Conservation (phyloP, 2,888 invertebrate genomes). For the Micoletzkya japonica region DNA sequence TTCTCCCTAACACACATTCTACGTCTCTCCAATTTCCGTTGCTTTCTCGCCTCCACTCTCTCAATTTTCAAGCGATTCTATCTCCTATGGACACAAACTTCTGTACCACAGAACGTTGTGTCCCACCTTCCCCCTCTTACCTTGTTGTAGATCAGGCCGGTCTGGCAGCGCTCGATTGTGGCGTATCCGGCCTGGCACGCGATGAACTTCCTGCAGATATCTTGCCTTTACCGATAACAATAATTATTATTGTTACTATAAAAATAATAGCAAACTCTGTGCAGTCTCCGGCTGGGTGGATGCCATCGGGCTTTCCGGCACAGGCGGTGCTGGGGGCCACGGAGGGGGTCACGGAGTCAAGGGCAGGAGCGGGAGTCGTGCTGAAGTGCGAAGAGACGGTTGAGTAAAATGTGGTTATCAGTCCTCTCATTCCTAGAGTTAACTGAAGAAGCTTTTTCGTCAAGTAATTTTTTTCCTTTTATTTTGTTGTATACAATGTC, state of each 20-base stretch:
- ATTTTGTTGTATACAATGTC: no score
- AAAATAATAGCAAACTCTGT: not conserved
- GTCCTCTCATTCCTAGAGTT: no score
- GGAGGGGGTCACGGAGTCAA: not conserved
- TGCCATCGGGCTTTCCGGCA: conserved; percentile 17
- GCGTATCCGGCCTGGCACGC: conserved; percentile 17
- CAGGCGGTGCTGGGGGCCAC: not conserved
- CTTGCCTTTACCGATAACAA: no score
- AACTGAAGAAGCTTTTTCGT: no score
- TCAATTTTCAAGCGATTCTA: not conserved
- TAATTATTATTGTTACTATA: not conserved
- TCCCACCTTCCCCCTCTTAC: no score
- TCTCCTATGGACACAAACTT: no score
- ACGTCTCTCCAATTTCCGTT: not conserved
- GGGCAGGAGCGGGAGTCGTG: conserved; percentile 4
- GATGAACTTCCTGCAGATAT: conserved; percentile 8
- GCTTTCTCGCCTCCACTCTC: not conserved
- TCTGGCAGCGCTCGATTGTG: not conserved
- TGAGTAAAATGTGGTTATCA: no score
- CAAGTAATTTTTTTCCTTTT: no score
- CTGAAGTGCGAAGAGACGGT: not conserved
- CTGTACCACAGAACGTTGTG: no score
- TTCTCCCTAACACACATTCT: not conserved
- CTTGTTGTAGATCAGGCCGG: conserved; percentile 23
- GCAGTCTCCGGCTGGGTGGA: conserved; percentile 7